Evolutionary conservation across 2,113 vertebrate genomes (phyloP).

Genomic region (Cynopterus brachyotis): DNA sequence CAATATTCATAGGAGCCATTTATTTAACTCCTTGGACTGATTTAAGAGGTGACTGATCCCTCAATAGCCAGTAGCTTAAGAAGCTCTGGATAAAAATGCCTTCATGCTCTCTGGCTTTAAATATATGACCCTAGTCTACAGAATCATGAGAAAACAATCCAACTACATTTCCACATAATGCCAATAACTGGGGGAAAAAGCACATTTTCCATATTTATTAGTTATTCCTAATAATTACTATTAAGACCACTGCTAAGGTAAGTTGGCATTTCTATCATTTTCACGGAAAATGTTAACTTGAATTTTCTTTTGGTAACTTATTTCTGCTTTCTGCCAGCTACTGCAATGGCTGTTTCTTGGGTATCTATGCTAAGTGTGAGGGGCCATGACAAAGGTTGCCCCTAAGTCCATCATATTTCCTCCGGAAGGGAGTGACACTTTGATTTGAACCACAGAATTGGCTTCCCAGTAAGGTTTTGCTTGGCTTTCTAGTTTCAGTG

Average conservation of each 20-base stretch:
- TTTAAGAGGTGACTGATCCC: background rate
- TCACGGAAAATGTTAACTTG: constrained; percentile 17
- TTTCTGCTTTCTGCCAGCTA: background rate
- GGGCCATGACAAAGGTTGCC: background rate
- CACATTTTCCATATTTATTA: background rate
- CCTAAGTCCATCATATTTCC: background rate
- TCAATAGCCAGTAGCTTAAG: background rate
- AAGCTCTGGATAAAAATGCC: background rate
- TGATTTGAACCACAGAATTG: background rate
- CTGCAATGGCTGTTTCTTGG: background rate
- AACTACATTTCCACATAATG: background rate
- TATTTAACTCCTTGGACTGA: background rate
- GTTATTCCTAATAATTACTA: background rate
- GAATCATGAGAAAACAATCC: background rate
- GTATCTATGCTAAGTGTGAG: background rate
- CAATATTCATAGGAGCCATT: background rate
- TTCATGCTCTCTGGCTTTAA: constrained; percentile 8
- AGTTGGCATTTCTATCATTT: background rate
- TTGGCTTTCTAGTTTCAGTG: background rate
- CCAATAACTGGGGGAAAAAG: background rate
- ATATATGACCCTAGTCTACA: background rate
- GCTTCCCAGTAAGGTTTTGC: background rate
- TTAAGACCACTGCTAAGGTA: background rate
- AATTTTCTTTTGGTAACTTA: background rate
- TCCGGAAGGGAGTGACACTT: background rate